Base-by-base conservation (phyloP, 2,113 vertebrate species). In the Aviceda subcristata region DNA sequence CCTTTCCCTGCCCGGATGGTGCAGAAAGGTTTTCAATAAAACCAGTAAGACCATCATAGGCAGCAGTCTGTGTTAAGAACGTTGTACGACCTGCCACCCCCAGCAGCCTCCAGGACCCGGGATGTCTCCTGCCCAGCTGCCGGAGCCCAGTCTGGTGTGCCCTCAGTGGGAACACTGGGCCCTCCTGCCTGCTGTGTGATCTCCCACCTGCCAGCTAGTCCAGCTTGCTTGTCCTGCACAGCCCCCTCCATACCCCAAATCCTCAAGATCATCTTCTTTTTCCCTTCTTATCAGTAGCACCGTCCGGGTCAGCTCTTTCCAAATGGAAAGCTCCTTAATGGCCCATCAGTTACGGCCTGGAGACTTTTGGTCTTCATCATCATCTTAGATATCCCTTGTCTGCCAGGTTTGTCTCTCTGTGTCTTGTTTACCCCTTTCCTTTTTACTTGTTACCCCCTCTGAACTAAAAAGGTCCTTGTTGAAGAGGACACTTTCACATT, bases 401-500 rank as follows among this genome's bases (percentile, higher is more conserved):
- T 80, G 21, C 15, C 63, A 55, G 23, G 10, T 46, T 38, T 46
- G 13, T 46, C 66, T 23, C 29, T 36, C 30, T 78, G 21, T 50
- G 36, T 22, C 67, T 82, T 46, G 7, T 57, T 82, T 38, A 20
- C 57, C 76, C 16, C 41, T 51, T 82, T 63, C 13, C 59, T 32
- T 81, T 86, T 72, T 10, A 16, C 8, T 56, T 18, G 8, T 56
- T 64, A 38, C 46, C 10, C 38, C 20, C 26, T 55, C 34, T 46
- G 55, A 68, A 46, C 10, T 46, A 8, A 57, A 57, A 66, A 51
- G 2, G 1, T 10, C 26, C 30, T 41, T 8, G 27, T 15, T 0
- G 3, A 45, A 36, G 23, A 36, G 62, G 36, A 32, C 0, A 0
- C 21, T 57, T 5, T 82, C 11, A 0, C 11, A 7, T 57, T 39